A percentile compares a stretch with the other conserved stretches of the same genome.
Evolutionary conservation across 2,888 invertebrate genomes (phyloP).

Genomic region (Conomelus anceps): DNA sequence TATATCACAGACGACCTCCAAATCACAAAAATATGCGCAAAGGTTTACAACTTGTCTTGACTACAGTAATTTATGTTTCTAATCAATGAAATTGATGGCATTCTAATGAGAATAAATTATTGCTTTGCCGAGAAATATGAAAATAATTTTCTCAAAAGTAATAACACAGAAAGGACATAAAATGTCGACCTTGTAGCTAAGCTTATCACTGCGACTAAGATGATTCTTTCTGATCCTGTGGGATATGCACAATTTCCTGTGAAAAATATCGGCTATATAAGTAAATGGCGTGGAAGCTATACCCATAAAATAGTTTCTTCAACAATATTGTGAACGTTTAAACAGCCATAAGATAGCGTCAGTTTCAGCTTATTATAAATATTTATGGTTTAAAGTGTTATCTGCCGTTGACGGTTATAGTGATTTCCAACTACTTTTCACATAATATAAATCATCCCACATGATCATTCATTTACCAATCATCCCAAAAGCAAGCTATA

Average conservation of each 20-base stretch:
- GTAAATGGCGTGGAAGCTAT: not conserved
- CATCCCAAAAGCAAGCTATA: too few species aligned
- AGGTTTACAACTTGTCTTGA: not conserved
- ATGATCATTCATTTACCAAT: too few species aligned
- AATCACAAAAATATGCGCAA: not conserved
- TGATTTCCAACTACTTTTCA: not conserved
- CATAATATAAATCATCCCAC: not conserved
- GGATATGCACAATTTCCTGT: not conserved
- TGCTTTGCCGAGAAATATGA: not conserved
- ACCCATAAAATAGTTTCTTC: not conserved
- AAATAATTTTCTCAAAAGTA: not conserved
- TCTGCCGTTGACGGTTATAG: not conserved
- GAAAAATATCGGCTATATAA: too few species aligned
- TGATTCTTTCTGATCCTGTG: not conserved
- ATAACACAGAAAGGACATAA: not conserved
- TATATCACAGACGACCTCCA: not conserved
- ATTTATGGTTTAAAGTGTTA: not conserved
- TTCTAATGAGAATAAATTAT: not conserved
- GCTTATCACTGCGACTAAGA: not conserved
- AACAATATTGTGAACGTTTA: not conserved
- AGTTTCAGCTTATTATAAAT: not conserved
- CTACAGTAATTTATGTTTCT: not conserved
- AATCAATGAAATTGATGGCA: not conserved
- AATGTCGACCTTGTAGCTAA: not conserved
- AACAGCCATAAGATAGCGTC: not conserved